phyloP scores from a whole-genome alignment of 1,140 invertebrate genomes.

The Drosophila erecta region DNA sequence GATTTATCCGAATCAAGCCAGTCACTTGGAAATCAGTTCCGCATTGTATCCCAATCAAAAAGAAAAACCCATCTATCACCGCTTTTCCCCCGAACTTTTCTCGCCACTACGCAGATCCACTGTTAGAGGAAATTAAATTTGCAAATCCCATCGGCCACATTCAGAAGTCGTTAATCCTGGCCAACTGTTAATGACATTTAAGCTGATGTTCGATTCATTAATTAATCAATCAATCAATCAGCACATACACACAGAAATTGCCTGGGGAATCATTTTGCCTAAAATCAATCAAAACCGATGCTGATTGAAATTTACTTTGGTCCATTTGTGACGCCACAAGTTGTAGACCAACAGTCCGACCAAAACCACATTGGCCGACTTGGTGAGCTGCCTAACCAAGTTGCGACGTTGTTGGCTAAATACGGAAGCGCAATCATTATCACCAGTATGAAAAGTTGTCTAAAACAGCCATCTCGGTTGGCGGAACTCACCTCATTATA shows the following conservation, averaged over 20 bases:
- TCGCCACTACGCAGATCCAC: conserved; percentile 41
- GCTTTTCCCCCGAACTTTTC: conserved; percentile 3
- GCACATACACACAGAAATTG: conserved; percentile 4
- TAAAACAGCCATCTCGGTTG: background rate
- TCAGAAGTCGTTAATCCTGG: conserved; percentile 38
- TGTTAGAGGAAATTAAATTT: conserved; percentile 67
- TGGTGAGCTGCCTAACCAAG: conserved; percentile 69
- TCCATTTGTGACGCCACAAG: conserved; percentile 83
- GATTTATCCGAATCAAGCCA: conserved; percentile 1
- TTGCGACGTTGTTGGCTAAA: conserved; percentile 59
- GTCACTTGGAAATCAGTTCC: conserved; percentile 24
- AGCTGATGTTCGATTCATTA: conserved; percentile 56
- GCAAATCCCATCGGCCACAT: conserved; percentile 39
- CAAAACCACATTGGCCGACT: conserved; percentile 75
- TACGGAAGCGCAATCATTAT: conserved; percentile 9
- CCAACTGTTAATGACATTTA: conserved; percentile 69
- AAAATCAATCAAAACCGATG: conserved; percentile 54
- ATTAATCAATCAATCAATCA: conserved; percentile 78
- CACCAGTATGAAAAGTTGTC: conserved; percentile 7
- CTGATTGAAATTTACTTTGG: conserved; percentile 78
- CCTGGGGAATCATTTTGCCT: background rate
- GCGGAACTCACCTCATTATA: conserved; percentile 45
- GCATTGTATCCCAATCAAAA: background rate
- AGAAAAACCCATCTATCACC: conserved; percentile 34
- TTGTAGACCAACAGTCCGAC: conserved; percentile 73